These are phyloP conservation scores for Botia kubotai DNA, from an alignment of 2,797 vertebrate genomes.

Conservation along the genomic window DNA sequence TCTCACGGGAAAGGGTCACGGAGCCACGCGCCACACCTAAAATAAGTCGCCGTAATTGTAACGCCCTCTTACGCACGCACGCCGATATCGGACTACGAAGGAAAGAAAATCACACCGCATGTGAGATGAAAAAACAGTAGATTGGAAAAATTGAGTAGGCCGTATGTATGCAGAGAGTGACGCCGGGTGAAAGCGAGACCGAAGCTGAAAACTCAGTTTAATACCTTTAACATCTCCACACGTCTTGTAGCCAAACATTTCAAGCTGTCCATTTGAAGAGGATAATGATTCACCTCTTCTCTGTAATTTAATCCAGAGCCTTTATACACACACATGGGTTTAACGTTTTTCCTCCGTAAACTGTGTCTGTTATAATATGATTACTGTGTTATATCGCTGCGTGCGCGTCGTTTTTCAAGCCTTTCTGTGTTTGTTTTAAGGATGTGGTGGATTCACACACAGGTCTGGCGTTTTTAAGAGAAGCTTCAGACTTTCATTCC, in stretches of 20 bases:
- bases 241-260: conserved; percentile 19
- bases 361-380: conserved; percentile 35
- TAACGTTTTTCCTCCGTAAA: conserved; percentile 23
- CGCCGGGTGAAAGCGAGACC: background rate
- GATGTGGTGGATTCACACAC: conserved; percentile 94
- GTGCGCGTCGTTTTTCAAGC: conserved; percentile 37
- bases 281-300: conserved; percentile 51
- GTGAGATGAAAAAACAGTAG: conserved; percentile 54
- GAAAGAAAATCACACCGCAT: conserved; percentile 1
- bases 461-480: conserved; percentile 91
- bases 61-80: conserved; percentile 69
- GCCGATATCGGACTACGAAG: conserved; percentile 67
- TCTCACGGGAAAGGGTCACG: conserved; percentile 76
- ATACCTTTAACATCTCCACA: conserved; percentile 52
- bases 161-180: conserved; percentile 47
- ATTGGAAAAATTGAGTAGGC: conserved; percentile 60
- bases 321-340: conserved; percentile 39
- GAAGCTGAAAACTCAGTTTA: conserved; percentile 7
- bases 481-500: conserved; percentile 95
- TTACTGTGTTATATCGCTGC: conserved; percentile 43
- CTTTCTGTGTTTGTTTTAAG: conserved; percentile 69
- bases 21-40: conserved; percentile 66
- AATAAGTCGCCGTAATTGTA: conserved; percentile 80
- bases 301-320: conserved; percentile 56
- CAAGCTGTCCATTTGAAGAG: background rate